Percentiles rank a stretch among this genome's conserved stretches.
These are phyloP conservation scores for Xenopus borealis DNA, from an alignment of 2,113 vertebrate genomes.

Conservation along the genomic window DNA sequence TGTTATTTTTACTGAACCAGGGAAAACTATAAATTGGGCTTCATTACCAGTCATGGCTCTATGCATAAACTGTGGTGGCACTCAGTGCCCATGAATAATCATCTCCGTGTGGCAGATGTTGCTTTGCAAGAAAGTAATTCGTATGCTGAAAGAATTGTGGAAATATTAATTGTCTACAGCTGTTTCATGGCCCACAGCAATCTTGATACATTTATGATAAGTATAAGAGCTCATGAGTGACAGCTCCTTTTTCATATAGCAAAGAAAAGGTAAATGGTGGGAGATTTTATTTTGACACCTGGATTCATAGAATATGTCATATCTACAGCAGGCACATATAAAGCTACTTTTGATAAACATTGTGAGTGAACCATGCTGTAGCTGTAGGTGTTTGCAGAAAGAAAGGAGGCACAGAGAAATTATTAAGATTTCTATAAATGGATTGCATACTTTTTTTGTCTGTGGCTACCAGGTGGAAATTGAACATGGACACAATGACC, in stretches of 20 bases:
- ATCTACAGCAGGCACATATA: conserved; percentile 84
- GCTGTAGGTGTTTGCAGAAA: conserved; percentile 63
- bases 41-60: conserved; percentile 93
- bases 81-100: conserved; percentile 92
- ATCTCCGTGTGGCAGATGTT: conserved; percentile 91
- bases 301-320: conserved; percentile 90
- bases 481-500: conserved; percentile 95
- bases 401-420: conserved; percentile 80
- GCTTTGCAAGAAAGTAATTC: conserved; percentile 92
- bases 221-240: conserved; percentile 95
- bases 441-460: conserved; percentile 88
- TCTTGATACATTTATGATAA: conserved; percentile 99
- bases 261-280: conserved; percentile 59
- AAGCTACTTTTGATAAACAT: conserved; percentile 72
- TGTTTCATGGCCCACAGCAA: conserved; percentile 99
- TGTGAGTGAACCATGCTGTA: conserved; percentile 64
- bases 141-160: conserved; percentile 92
- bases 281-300: conserved; percentile 92
- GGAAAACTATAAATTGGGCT: conserved; percentile 99
- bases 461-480: conserved; percentile 91
- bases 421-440: conserved; percentile 99
- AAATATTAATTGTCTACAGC: conserved; percentile 99
- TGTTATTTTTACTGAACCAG: conserved; percentile 99
- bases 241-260: conserved; percentile 80
- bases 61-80: conserved; percentile 84